Evolutionary conservation across 2,113 vertebrate genomes (phyloP).

Genomic region (Limnothrissa miodon): DNA sequence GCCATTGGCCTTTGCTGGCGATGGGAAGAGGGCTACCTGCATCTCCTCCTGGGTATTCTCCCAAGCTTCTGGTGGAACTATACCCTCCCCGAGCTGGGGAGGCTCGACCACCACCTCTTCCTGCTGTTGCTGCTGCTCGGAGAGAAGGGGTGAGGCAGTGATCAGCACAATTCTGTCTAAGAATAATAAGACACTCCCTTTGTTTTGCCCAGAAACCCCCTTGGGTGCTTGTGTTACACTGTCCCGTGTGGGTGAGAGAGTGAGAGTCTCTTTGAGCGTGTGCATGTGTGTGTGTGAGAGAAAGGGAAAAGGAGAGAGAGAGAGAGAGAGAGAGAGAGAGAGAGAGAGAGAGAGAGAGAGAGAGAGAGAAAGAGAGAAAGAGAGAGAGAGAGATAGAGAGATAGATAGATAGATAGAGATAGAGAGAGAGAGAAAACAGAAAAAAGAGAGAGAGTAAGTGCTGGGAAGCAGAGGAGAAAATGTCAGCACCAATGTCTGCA

Average conservation of each 20-base stretch:
- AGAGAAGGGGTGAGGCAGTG: slow-evolving; percentile 36
- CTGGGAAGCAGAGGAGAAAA: neutral
- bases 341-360: no score
- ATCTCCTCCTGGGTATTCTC: neutral
- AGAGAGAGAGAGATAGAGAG: no score
- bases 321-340: no score
- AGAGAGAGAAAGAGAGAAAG: no score
- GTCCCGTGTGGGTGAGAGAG: neutral
- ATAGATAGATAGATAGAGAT: no score
- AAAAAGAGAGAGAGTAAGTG: no score
- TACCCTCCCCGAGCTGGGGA: slow-evolving; percentile 47
- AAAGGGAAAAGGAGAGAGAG: no score
- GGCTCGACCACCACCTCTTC: slow-evolving; percentile 46
- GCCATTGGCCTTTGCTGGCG: neutral
- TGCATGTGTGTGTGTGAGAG: no score
- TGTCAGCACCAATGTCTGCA: neutral
- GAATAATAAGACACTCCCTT: neutral
- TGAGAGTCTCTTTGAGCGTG: no score
- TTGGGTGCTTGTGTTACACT: neutral
- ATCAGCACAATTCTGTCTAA: neutral
- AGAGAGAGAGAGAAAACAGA: no score
- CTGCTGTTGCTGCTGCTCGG: slow-evolving; percentile 53
- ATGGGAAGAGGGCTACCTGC: neutral
- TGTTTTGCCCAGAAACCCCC: neutral
- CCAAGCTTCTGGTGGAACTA: slow-evolving; percentile 36